These are phyloP conservation scores for Trichogramma dendrolimi DNA, from an alignment of 2,888 invertebrate species.

Conservation along the genomic window DNA sequence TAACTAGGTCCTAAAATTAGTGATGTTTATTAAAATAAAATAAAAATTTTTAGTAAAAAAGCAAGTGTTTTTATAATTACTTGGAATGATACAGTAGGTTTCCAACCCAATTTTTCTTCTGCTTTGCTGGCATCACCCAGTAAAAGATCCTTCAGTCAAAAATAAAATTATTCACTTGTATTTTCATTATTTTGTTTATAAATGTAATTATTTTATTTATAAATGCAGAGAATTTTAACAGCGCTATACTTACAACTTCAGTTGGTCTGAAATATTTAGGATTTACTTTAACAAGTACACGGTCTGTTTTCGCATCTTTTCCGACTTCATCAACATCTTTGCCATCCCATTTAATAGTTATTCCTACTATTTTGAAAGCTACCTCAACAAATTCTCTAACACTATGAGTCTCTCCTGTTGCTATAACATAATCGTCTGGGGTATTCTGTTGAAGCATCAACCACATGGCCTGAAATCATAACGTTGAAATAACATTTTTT, in stretches of 20 bases:
- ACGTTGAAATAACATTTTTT: background rate
- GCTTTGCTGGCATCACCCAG: conserved; percentile 95
- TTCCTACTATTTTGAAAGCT: conserved; percentile 79
- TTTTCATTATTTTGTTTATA: conserved; percentile 12
- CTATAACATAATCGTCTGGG: conserved; percentile 95
- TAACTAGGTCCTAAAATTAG: conserved; percentile 67
- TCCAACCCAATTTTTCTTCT: conserved; percentile 80
- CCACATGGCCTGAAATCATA: conserved; percentile 86
- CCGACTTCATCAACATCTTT: conserved; percentile 78
- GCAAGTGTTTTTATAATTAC: conserved; percentile 41
- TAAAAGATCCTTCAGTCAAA: conserved; percentile 67
- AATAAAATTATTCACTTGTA: background rate
- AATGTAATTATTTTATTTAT: conserved; percentile 9
- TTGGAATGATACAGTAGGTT: conserved; percentile 73
- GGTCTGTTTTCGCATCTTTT: conserved; percentile 60
- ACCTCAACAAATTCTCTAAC: conserved; percentile 94
- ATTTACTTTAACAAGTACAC: conserved; percentile 84
- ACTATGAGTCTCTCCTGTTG: conserved; percentile 91
- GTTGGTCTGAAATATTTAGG: conserved; percentile 94
- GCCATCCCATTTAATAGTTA: conserved; percentile 84
- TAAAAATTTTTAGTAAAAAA: background rate
- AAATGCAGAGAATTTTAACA: conserved; percentile 8
- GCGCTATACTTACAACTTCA: conserved; percentile 74
- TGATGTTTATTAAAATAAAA: conserved; percentile 4
- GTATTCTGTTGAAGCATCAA: conserved; percentile 90